Evolutionary conservation across 2,113 vertebrate species (phyloP).

Genomic region (Halcyon malimbica): DNA sequence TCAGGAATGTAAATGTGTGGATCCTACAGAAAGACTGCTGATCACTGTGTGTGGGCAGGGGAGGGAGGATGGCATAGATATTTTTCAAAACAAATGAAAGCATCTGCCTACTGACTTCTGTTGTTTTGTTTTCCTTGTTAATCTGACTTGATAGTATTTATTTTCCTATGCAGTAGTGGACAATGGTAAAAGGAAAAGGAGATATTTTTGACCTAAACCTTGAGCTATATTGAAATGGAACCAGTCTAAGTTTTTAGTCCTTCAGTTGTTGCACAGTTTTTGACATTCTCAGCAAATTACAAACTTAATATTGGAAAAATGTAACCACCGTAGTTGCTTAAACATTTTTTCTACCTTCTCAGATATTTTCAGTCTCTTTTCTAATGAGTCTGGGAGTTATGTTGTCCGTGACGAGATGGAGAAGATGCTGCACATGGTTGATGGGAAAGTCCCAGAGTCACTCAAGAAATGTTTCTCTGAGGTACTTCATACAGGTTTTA

Average conservation of each 20-base stretch:
- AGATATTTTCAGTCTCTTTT: slow-evolving; percentile 99
- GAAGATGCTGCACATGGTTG: slow-evolving; percentile 90
- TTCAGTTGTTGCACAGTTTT: background rate
- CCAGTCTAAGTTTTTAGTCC: background rate
- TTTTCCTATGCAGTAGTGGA: background rate
- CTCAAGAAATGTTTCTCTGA: slow-evolving; percentile 94
- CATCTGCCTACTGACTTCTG: slow-evolving; percentile 29
- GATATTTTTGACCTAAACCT: background rate
- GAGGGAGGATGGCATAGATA: background rate
- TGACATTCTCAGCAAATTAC: background rate
- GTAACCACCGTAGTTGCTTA: background rate
- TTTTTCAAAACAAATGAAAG: slow-evolving; percentile 22
- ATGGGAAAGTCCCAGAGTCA: slow-evolving; percentile 91
- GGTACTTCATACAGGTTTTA: slow-evolving; percentile 74
- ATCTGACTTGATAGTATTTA: background rate
- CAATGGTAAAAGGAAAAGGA: background rate
- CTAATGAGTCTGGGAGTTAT: slow-evolving; percentile 92
- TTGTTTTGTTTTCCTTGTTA: slow-evolving; percentile 28
- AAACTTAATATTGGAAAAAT: background rate
- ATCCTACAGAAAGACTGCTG: background rate
- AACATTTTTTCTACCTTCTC: background rate
- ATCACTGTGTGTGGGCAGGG: background rate
- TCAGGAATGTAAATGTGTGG: background rate
- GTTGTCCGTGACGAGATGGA: slow-evolving; percentile 95
- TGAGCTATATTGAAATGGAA: background rate